phyloP scores from a whole-genome alignment of 2,113 vertebrate genomes.

The Poicephalus gulielmi region DNA sequence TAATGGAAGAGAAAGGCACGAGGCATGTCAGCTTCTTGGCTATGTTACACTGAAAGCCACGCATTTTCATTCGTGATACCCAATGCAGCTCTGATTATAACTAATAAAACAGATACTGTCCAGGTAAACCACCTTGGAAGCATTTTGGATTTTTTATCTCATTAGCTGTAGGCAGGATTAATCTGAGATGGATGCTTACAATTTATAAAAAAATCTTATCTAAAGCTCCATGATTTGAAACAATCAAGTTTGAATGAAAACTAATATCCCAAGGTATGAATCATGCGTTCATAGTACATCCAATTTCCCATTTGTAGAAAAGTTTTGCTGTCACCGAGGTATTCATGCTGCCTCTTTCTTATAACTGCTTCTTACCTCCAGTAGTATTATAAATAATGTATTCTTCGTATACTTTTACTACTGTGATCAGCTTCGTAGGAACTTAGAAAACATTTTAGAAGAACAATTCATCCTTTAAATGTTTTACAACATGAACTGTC shows the following conservation, averaged over 20 bases:
- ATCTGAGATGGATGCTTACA: neutral
- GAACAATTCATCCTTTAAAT: neutral
- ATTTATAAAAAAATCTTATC: neutral
- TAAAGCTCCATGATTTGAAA: neutral
- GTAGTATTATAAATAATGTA: neutral
- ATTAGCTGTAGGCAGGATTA: neutral
- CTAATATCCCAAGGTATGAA: neutral
- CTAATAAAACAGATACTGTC: neutral
- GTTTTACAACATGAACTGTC: neutral
- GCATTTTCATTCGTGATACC: neutral
- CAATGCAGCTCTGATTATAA: neutral
- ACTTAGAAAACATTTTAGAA: neutral
- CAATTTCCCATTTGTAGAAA: neutral
- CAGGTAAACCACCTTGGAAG: conserved; percentile 37
- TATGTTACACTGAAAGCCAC: neutral
- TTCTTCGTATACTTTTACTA: neutral
- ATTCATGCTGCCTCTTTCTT: neutral
- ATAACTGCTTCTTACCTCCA: neutral
- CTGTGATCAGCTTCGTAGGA: neutral
- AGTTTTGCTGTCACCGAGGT: neutral
- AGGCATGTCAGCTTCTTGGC: conserved; percentile 42
- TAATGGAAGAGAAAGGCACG: conserved; percentile 54
- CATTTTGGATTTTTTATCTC: neutral
- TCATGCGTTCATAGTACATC: neutral
- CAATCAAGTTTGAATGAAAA: neutral